These are phyloP conservation scores for Leucophora obtusa DNA, from an alignment of 2,888 invertebrate genomes.

Conservation along the genomic window DNA sequence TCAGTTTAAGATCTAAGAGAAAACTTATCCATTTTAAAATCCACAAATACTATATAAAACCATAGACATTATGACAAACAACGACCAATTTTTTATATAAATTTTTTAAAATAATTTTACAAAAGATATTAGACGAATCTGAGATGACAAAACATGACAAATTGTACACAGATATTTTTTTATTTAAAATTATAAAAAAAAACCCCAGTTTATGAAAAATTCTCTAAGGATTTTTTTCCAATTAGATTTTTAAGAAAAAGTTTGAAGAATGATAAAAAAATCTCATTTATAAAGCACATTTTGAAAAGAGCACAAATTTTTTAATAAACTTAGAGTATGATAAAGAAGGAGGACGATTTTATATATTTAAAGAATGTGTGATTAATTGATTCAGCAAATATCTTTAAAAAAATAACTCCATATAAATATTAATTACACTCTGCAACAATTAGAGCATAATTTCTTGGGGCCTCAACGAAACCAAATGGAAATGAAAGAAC, in stretches of 20 bases:
- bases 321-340: slow-evolving; percentile 26
- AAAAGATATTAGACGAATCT: slow-evolving; percentile 4
- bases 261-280: slow-evolving; percentile 39
- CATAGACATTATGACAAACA: slow-evolving; percentile 55
- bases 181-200: slow-evolving; percentile 13
- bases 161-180: slow-evolving; percentile 41
- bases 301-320: slow-evolving; percentile 67
- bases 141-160: slow-evolving; percentile 21
- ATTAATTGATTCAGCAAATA: neutral
- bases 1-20: slow-evolving; percentile 71
- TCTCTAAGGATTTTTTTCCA: slow-evolving; percentile 52
- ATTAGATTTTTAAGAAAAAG: slow-evolving; percentile 52
- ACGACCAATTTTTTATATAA: slow-evolving; percentile 36
- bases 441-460: no score
- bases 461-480: no score
- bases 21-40: slow-evolving; percentile 35
- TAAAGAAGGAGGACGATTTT: neutral
- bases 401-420: no score
- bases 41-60: slow-evolving; percentile 53
- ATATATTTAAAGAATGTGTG: neutral
- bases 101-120: slow-evolving; percentile 19
- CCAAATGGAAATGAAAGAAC: no score
- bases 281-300: slow-evolving; percentile 64
- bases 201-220: slow-evolving; percentile 44
- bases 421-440: no score